Percentiles rank a stretch among this genome's conserved stretches.
Evolutionary conservation across 2,888 invertebrate genomes (phyloP).

Genomic region (Leptodirus hochenwartii): DNA sequence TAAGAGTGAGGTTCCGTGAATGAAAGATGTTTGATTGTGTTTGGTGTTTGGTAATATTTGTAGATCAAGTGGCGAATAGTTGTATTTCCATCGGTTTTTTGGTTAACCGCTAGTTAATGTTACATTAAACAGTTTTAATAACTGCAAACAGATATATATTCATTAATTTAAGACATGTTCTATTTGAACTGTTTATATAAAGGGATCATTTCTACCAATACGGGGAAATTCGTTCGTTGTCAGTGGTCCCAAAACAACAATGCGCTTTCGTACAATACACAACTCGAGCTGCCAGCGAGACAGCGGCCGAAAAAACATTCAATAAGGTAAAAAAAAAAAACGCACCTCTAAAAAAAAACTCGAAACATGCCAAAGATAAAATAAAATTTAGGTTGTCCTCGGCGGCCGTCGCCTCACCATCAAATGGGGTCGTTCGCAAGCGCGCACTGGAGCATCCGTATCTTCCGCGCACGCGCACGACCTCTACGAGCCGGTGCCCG

Average conservation of each 20-base stretch:
- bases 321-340: conserved; percentile 57
- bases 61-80: too few species aligned
- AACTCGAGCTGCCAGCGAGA: conserved; percentile 72
- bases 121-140: too few species aligned
- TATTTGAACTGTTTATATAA: too few species aligned
- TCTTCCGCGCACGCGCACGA: conserved; percentile 32
- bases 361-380: conserved; percentile 16
- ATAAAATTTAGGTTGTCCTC: background rate
- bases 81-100: too few species aligned
- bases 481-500: conserved; percentile 55
- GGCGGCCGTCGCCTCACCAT: conserved; percentile 85
- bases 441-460: conserved; percentile 32
- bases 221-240: conserved; percentile 90
- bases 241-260: conserved; percentile 80
- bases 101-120: too few species aligned
- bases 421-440: conserved; percentile 97
- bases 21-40: too few species aligned
- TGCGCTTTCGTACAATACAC: conserved; percentile 98
- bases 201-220: conserved; percentile 97
- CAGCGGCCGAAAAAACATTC: conserved; percentile 89
- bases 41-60: too few species aligned
- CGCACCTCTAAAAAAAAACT: background rate
- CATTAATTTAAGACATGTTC: too few species aligned
- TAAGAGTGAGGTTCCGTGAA: too few species aligned
- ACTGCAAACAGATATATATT: too few species aligned